Conservation (phyloP, 2,888 invertebrate species). For the Gordius sp. region DNA sequence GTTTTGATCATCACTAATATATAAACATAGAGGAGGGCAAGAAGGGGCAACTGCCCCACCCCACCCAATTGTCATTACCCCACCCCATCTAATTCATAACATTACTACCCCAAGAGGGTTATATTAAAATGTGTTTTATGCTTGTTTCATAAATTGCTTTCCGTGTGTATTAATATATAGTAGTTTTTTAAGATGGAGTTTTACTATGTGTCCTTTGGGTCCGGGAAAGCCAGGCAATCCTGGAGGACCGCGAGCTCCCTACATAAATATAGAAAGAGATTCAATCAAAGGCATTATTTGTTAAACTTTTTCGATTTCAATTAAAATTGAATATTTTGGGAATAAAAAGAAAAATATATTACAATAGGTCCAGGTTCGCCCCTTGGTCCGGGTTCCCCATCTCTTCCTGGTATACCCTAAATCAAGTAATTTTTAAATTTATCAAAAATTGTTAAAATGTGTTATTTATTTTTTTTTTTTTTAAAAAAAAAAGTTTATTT, state of each 20-base stretch:
- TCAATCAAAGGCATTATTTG: background rate
- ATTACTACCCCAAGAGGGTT: too few relatives aligned
- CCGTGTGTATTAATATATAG: too few relatives aligned
- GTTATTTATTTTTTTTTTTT: too few relatives aligned
- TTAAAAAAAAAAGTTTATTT: background rate
- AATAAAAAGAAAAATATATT: slow-evolving; percentile 5
- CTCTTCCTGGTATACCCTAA: slow-evolving; percentile 2
- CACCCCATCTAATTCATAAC: too few relatives aligned
- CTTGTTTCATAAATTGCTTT: too few relatives aligned
- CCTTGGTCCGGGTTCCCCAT: slow-evolving; percentile 7
- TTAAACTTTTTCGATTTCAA: background rate
- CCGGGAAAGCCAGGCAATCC: slow-evolving; percentile 5
- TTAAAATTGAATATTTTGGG: slow-evolving; percentile 12
- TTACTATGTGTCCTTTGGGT: slow-evolving; percentile 8
- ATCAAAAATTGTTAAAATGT: background rate
- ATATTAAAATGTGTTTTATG: too few relatives aligned
- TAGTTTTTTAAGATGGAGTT: too few relatives aligned
- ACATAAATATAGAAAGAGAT: slow-evolving; percentile 3
- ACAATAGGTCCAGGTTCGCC: slow-evolving; percentile 11
- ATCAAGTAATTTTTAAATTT: too few relatives aligned
- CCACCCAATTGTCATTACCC: too few relatives aligned
- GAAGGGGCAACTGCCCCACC: too few relatives aligned
- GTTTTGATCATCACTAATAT: too few relatives aligned
- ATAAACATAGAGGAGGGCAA: too few relatives aligned
- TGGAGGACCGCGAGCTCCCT: slow-evolving; percentile 6